These are phyloP conservation scores for Galerucella nymphaeae DNA, from an alignment of 2,888 invertebrate species.

Conservation along the genomic window DNA sequence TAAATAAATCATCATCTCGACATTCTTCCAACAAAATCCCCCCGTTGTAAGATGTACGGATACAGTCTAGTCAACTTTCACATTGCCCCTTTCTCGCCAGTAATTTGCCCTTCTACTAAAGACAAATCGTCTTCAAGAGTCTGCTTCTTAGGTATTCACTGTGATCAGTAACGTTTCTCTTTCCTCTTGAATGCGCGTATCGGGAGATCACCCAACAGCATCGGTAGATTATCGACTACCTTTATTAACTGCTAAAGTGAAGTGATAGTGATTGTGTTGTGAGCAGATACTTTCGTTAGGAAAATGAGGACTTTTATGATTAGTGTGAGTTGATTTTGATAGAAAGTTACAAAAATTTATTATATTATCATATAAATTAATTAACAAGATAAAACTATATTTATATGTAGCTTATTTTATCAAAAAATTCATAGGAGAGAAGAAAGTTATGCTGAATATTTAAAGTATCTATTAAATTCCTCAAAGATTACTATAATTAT, in stretches of 20 bases:
- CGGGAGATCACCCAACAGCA: constrained; percentile 18
- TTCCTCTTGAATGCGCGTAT: constrained; percentile 37
- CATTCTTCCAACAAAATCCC: constrained; percentile 17
- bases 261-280: constrained; percentile 38
- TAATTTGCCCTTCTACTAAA: constrained; percentile 49
- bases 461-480: too few relatives aligned
- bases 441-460: too few relatives aligned
- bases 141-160: constrained; percentile 46
- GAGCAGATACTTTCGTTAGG: constrained; percentile 25
- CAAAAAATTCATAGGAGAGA: too few relatives aligned
- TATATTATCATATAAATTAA: too few relatives aligned
- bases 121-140: constrained; percentile 43
- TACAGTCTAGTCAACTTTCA: constrained; percentile 57
- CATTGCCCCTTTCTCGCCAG: constrained; percentile 59
- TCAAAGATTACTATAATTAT: too few relatives aligned
- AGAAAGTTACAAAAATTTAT: background rate
- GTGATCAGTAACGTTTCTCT: constrained; percentile 43
- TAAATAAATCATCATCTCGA: constrained; percentile 21
- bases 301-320: constrained; percentile 47
- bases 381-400: too few relatives aligned
- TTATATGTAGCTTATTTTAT: too few relatives aligned
- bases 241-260: constrained; percentile 41
- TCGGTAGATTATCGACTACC: constrained; percentile 27
- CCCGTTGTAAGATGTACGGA: constrained; percentile 20
- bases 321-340: constrained; percentile 43